Base-by-base conservation (phyloP, 2,113 vertebrate species). In the Physeter macrocephalus region DNA sequence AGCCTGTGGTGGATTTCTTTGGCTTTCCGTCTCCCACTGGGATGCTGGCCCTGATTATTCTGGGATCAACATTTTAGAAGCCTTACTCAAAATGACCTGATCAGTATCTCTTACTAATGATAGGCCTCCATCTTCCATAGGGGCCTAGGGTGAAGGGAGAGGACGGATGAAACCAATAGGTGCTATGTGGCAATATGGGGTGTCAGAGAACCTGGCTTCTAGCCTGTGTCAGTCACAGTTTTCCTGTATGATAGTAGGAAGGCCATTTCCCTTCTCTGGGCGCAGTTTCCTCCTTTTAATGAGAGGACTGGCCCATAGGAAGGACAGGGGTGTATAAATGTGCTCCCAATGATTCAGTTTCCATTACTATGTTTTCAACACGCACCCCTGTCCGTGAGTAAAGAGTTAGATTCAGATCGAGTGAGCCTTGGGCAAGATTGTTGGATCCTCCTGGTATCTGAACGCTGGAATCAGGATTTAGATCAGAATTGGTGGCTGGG, bases 221-320 rank as follows among this genome's bases (percentile, higher is more conserved):
- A 90, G 57, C 12, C 12, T 88, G 46, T 74, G 61, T 87, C 27
- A 93, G 54, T 57, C 39, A 93, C 27, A 61, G 14, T 43, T 81
- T 87, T 25, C 57, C 21, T 72, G 29, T 59, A 57, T 66, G 39
- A 83, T 41, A 81, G 43, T n/a, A 81, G 8, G 25, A 78, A 83
- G 36, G 64, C 15, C 11, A 52, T 84, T 88, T 95, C n/a, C 66
- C 49, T n/a, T 67, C 10, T 64, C 20, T 46, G 43, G 80, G 54
- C 34, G 67, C 49, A 46, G 6, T 88, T 93, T 93, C 13, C 36
- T 94, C 75, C 29, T 90, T 87, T 97, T 82, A 87, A 77, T 92
- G 69, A 95, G 23, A 36, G 20, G n/a, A 67, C 6, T 62, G n/a
- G 67, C 57, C 39, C 66, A 87, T 9, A 52, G n/a, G 80, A 84